Conservation (phyloP, 2,888 invertebrate species). For the Ditula angustiorana region DNA sequence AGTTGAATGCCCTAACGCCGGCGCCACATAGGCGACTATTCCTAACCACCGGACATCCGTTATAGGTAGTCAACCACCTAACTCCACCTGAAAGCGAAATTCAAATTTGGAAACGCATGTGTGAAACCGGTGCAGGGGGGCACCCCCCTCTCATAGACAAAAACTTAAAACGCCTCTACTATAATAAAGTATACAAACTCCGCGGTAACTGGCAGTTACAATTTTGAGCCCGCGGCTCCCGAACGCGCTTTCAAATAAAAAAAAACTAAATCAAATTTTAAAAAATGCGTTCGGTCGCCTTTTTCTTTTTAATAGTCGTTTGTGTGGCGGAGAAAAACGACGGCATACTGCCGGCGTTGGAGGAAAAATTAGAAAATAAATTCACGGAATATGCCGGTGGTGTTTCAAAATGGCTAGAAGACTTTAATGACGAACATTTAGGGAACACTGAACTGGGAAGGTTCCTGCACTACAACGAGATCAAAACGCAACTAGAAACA, state of each 20-base stretch:
- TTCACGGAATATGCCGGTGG: slow-evolving; percentile 53
- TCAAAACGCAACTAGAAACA: slow-evolving; percentile 59
- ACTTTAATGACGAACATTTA: slow-evolving; percentile 67
- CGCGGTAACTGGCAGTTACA: slow-evolving; percentile 50
- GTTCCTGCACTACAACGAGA: slow-evolving; percentile 62
- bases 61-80: slow-evolving; percentile 7
- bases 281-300: slow-evolving; percentile 48
- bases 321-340: slow-evolving; percentile 37
- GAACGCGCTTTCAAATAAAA: slow-evolving; percentile 45
- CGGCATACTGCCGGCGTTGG: slow-evolving; percentile 49
- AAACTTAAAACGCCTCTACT: slow-evolving; percentile 17
- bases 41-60: background rate
- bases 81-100: slow-evolving; percentile 21
- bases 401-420: slow-evolving; percentile 57
- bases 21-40: background rate
- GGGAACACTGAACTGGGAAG: slow-evolving; percentile 63
- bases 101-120: slow-evolving; percentile 26
- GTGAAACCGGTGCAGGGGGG: slow-evolving; percentile 12
- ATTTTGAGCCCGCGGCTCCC: slow-evolving; percentile 48
- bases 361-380: slow-evolving; percentile 56
- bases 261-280: slow-evolving; percentile 29
- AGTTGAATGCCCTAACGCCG: too few relatives aligned
- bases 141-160: slow-evolving; percentile 28
- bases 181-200: slow-evolving; percentile 30
- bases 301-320: slow-evolving; percentile 43